phyloP scores from a whole-genome alignment of 1,140 invertebrate genomes.

The Melanaphis sacchari region DNA sequence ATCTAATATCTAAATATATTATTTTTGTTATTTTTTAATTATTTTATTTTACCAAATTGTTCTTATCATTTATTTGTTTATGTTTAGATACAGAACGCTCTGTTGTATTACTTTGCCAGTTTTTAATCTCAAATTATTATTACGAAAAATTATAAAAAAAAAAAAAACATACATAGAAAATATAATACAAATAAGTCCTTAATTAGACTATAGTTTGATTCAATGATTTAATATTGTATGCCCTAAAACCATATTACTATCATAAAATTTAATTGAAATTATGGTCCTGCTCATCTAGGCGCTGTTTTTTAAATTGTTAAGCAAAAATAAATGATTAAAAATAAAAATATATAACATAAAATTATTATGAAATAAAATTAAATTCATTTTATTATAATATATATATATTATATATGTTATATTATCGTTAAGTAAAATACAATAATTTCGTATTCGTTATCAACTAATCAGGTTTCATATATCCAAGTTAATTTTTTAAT shows the following conservation, averaged over 20 bases:
- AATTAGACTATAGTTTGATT: slow-evolving; percentile 28
- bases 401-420: slow-evolving; percentile 14
- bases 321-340: slow-evolving; percentile 22
- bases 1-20: background rate
- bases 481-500: background rate
- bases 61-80: background rate
- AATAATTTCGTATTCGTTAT: slow-evolving; percentile 12
- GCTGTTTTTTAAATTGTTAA: slow-evolving; percentile 53
- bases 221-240: slow-evolving; percentile 3
- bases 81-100: background rate
- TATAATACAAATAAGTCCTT: slow-evolving; percentile 10
- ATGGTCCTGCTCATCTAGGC: slow-evolving; percentile 54
- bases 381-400: slow-evolving; percentile 28
- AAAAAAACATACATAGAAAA: background rate
- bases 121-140: background rate
- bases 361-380: slow-evolving; percentile 33
- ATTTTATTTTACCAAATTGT: background rate
- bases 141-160: slow-evolving; percentile 15
- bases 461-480: background rate
- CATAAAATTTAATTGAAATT: background rate
- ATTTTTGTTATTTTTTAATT: background rate
- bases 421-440: slow-evolving; percentile 30
- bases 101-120: slow-evolving; percentile 2
- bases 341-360: slow-evolving; percentile 20
- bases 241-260: slow-evolving; percentile 27